Base-by-base conservation (phyloP, 2,888 invertebrate genomes). In the Polyploca ridens region DNA sequence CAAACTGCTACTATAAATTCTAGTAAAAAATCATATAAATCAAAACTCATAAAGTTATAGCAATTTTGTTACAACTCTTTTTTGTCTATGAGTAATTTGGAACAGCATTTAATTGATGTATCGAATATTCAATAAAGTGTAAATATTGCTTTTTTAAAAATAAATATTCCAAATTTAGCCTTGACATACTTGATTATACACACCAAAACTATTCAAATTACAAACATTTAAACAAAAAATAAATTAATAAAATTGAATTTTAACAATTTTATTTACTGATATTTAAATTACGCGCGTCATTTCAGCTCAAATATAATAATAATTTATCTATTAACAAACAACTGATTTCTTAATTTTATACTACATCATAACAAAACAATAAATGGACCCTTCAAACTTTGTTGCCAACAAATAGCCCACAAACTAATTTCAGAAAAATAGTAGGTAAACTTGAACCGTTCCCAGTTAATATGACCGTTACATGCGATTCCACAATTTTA, bases 401-500 rank as follows among this genome's bases (percentile, higher is more conserved):
- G 77, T 72, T 82, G 83, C 77, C 76, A 79, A 77, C 83, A 82
- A 79, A 90, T 85, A 80, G 75, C 83, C 81, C 70, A 77, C 77
- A 78, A 74, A 78, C 82, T 84, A 86, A 87, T 86, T 86, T 84
- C 79, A 86, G 86, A 85, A 89, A 38, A 27, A 88, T 88, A 86
- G 80, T 86, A 84, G 83, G 84, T 82, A 89, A 41, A 89, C 86
- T 91, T 88, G 84, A 86, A 88, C 81, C 78, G 82, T 87, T 89
- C 89, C 87, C 87, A 83, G 89, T 84, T 41, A 93, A 93, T 92
- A 90, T 86, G 90, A 87, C 88, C 85, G 85, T 90, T 90, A 90
- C 92, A 92, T 91, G 91, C 92, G 89, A 92, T 92, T 87, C 86
- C 84, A 90, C 90, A 90, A 93, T 92, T 93, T 92, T 88, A 93